Evolutionary conservation across 2,888 invertebrate species (phyloP).

Genomic region (Hypomecis punctinalis): DNA sequence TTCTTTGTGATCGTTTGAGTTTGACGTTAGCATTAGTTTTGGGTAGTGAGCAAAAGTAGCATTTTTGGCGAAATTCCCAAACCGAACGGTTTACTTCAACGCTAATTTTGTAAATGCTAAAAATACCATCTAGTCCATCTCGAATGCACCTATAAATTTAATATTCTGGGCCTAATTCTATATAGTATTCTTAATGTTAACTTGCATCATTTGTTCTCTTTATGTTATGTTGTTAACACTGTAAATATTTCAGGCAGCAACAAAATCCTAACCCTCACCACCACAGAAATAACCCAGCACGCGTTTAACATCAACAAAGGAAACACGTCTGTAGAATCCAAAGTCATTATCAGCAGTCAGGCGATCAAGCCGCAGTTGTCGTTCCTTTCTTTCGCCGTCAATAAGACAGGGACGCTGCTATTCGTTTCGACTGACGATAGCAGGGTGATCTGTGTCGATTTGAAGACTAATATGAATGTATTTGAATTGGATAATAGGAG

Average conservation of each 20-base stretch:
- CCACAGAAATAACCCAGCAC: slow-evolving; percentile 68
- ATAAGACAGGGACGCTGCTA: slow-evolving; percentile 70
- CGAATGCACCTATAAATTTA: too few species aligned
- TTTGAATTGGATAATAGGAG: slow-evolving; percentile 76
- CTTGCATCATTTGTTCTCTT: neutral
- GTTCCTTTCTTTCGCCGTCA: slow-evolving; percentile 71
- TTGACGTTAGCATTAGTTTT: too few species aligned
- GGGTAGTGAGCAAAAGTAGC: too few species aligned
- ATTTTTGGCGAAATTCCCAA: too few species aligned
- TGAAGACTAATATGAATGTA: slow-evolving; percentile 66
- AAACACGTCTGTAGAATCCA: slow-evolving; percentile 56
- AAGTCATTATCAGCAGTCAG: slow-evolving; percentile 59
- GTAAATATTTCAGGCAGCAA: slow-evolving; percentile 63
- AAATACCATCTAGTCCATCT: too few species aligned
- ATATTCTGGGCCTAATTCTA: too few species aligned
- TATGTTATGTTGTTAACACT: slow-evolving; percentile 3
- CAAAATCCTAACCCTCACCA: slow-evolving; percentile 72
- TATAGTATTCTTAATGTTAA: too few species aligned
- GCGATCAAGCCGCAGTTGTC: slow-evolving; percentile 65
- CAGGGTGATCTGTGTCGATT: slow-evolving; percentile 70
- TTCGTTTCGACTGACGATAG: slow-evolving; percentile 78
- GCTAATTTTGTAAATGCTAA: too few species aligned
- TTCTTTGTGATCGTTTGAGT: too few species aligned
- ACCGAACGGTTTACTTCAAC: too few species aligned
- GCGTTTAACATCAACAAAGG: slow-evolving; percentile 57